Evolutionary conservation across 2,113 vertebrate genomes (phyloP).

Genomic region (Cathartes aura): DNA sequence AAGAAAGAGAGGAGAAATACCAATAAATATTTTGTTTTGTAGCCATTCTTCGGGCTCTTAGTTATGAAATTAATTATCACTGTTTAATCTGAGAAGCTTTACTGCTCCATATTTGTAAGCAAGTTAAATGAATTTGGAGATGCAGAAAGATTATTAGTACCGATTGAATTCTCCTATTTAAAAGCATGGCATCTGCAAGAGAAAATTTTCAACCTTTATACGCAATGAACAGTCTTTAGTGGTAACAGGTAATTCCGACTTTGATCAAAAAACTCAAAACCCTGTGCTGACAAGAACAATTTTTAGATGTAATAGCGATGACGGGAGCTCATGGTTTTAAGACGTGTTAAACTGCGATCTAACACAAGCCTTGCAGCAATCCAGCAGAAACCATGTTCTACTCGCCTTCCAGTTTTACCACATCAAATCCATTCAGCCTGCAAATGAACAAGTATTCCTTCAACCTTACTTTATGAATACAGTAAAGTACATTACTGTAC

Average conservation of each 20-base stretch:
- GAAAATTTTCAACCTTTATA: not conserved
- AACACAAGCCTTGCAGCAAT: not conserved
- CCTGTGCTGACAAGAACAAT: not conserved
- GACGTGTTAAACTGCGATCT: not conserved
- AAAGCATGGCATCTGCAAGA: accelerated
- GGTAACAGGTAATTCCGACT: not conserved
- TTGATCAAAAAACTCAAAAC: not conserved
- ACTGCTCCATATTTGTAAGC: not conserved
- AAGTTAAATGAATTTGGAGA: not conserved
- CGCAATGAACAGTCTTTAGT: not conserved
- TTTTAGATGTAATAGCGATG: not conserved
- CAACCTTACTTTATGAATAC: not conserved
- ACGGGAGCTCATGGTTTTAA: not conserved
- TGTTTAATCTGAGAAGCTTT: not conserved
- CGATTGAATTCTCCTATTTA: not conserved
- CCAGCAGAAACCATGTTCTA: not conserved
- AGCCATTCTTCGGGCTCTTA: not conserved
- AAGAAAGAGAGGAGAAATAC: not conserved
- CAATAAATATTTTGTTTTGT: not conserved
- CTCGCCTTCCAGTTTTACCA: not conserved
- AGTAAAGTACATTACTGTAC: not conserved
- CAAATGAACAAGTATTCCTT: not conserved
- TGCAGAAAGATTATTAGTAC: not conserved
- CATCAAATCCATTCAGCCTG: not conserved
- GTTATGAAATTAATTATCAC: not conserved